A percentile compares a stretch with the other conserved stretches of the same genome.
These are phyloP conservation scores for Sardina pilchardus DNA, from an alignment of 2,113 vertebrate species.

Conservation along the genomic window DNA sequence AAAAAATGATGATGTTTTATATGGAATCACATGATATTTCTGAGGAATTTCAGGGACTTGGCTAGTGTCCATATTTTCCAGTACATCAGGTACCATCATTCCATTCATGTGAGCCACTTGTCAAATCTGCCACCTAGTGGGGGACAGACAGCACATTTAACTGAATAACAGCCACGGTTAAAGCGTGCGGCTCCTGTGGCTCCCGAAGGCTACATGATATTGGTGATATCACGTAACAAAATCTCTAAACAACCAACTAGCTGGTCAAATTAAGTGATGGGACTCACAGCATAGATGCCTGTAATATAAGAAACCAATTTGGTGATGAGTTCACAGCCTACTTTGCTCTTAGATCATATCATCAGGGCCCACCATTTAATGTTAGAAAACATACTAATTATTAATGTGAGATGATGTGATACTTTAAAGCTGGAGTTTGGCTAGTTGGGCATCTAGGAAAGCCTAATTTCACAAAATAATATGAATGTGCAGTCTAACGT, in stretches of 20 bases:
- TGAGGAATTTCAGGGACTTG: neutral
- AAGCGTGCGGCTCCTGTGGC: neutral
- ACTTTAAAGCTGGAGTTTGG: neutral
- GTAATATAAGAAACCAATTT: neutral
- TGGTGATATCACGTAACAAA: neutral
- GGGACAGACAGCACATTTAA: neutral
- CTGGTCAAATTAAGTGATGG: neutral
- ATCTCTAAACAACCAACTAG: neutral
- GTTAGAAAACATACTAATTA: no score
- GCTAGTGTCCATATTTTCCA: neutral
- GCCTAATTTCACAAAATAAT: neutral
- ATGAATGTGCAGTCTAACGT: neutral
- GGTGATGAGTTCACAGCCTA: neutral
- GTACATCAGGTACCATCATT: conserved; percentile 3
- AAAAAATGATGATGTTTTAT: neutral
- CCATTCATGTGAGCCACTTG: conserved; percentile 1
- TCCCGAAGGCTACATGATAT: no score
- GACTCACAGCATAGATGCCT: neutral
- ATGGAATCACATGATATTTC: neutral
- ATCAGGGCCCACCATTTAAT: neutral
- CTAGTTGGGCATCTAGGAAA: neutral
- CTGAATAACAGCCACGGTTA: neutral
- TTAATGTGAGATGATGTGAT: neutral
- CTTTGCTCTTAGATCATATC: neutral
- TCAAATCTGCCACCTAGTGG: conserved; percentile 42